phyloP scores from a whole-genome alignment of 92 coral and sea anemone genomes.

The Palythoa grandis region DNA sequence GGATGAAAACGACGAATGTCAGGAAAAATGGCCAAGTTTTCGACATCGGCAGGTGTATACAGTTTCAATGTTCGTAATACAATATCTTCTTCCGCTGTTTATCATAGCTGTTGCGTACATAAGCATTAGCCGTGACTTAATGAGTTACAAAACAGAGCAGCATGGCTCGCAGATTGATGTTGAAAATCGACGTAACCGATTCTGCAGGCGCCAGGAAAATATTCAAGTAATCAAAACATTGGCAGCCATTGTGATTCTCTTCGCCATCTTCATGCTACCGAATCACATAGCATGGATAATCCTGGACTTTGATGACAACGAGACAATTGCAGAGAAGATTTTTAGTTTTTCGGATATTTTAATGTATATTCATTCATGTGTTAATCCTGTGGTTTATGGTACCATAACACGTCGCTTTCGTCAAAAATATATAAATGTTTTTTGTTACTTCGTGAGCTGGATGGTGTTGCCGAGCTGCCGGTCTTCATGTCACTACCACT shows the following conservation, averaged over 20 bases:
- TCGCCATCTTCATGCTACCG: slow-evolving; percentile 71
- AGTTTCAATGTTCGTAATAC: slow-evolving; percentile 40
- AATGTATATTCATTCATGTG: slow-evolving; percentile 57
- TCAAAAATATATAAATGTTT: slow-evolving; percentile 22
- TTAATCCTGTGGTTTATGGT: slow-evolving; percentile 70
- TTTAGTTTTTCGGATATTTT: slow-evolving; percentile 55
- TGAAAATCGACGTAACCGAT: not conserved
- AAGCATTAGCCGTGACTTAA: slow-evolving; percentile 58
- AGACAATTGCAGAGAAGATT: slow-evolving; percentile 34
- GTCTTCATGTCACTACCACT: not conserved
- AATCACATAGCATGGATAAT: slow-evolving; percentile 68
- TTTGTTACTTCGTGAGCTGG: slow-evolving; percentile 40
- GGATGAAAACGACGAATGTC: slow-evolving; percentile 35
- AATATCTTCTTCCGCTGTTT: slow-evolving; percentile 68
- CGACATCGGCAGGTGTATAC: slow-evolving; percentile 41
- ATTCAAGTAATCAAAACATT: slow-evolving; percentile 63
- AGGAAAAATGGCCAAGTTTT: slow-evolving; percentile 43
- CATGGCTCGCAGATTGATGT: not conserved
- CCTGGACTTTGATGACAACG: slow-evolving; percentile 36
- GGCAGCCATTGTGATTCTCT: slow-evolving; percentile 62
- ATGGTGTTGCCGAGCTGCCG: not conserved
- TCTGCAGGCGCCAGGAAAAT: slow-evolving; percentile 63
- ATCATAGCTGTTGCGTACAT: slow-evolving; percentile 63
- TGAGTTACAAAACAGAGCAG: slow-evolving; percentile 25
- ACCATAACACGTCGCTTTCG: slow-evolving; percentile 66